These are phyloP conservation scores for Holacanthus passer DNA, from an alignment of 2,113 vertebrate genomes.

Conservation along the genomic window DNA sequence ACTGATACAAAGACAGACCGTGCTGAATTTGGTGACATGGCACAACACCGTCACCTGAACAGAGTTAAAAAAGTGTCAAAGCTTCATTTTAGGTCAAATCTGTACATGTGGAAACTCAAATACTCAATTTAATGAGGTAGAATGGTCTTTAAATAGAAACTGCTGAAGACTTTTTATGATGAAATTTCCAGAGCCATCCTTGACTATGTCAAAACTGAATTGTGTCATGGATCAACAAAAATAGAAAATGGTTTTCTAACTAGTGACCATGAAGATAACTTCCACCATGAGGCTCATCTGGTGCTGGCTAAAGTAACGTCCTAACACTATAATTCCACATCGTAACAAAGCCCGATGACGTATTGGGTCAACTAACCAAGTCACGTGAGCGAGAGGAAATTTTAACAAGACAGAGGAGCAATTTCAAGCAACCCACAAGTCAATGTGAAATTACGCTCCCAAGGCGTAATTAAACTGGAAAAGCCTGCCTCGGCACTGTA, in stretches of 20 bases:
- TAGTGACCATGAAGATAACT: neutral
- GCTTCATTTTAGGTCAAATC: neutral
- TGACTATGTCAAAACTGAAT: neutral
- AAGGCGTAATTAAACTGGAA: conserved; percentile 69
- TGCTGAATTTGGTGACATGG: neutral
- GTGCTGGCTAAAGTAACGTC: neutral
- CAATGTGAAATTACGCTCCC: conserved; percentile 68
- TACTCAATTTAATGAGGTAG: neutral
- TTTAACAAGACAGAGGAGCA: conserved; percentile 64
- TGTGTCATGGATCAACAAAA: neutral
- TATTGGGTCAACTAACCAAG: conserved; percentile 23
- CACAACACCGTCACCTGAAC: neutral
- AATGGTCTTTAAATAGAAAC: neutral
- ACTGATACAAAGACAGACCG: neutral
- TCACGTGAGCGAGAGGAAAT: conserved; percentile 43
- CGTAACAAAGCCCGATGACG: conserved; percentile 39
- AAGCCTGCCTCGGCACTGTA: conserved; percentile 42
- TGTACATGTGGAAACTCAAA: neutral
- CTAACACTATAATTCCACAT: conserved; percentile 28
- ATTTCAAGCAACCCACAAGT: conserved; percentile 62
- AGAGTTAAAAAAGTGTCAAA: neutral
- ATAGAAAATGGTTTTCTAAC: neutral
- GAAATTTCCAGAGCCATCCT: neutral
- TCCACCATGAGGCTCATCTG: neutral
- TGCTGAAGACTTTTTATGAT: neutral